Evolutionary conservation across 92 coral and sea anemone species (phyloP), one percentile per base, ranked within the genome.

Genomic region (Scolanthus callimorphus): DNA sequence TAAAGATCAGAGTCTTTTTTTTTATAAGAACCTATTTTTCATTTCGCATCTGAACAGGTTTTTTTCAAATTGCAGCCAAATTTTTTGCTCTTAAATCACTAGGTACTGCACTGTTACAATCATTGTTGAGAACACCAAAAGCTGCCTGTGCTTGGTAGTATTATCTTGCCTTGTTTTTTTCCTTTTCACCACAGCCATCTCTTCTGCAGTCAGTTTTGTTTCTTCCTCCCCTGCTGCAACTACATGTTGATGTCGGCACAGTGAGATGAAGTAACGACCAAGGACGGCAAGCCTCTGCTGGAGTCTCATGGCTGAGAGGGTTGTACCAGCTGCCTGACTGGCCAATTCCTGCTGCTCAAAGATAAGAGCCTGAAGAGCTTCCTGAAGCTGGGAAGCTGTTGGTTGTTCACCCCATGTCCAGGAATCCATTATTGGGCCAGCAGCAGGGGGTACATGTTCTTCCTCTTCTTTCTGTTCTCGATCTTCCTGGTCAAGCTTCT

Each of bases 351-450:
- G 78, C 44, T 92, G 98, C 56, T 92, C 98, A 60, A 77, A 73
- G 37, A 92, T 81, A n/a, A 92, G 83, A 25, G 92, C 95, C 49
- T 79, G 96, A 17, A 92, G 67, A 19, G 90, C 98, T 65, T 88
- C 92, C 30, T 74, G 73, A 15, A 92, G 64, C 38, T 82, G 87
- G 17, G 70, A 77, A 17, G 79, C 76, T 37, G 79, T 72, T 23
- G 96, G 98, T 58, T 84, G 98, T 23, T 77, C 85, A 21, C 98
- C 98, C 98, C 98, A 92, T 1, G 89, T 88, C 98, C 98, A 92
- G 1, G 89, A 77, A 52, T 92, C 96, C 79, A 92, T 92, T 44
- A 92, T 60, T 29, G 90, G 75, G 44, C 85, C 81, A 50, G 94
- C 95, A 9, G 80, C 64, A 0, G 86, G 73, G 23, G 72, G 70